phyloP scores from a whole-genome alignment of 1,140 invertebrate species.

The Calephelis nemesis region DNA sequence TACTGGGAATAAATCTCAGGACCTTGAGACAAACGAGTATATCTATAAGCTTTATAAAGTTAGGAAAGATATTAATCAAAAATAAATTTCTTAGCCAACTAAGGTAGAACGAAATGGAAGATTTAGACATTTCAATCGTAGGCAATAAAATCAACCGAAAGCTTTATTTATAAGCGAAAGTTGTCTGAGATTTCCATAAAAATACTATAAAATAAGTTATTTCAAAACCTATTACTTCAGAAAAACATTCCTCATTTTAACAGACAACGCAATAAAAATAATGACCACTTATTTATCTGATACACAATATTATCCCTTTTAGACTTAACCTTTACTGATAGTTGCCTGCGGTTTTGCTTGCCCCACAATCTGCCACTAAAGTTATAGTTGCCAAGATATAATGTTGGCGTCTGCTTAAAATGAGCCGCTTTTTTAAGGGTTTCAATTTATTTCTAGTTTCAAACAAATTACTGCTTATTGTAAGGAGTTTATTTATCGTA shows the following conservation, averaged over 20 bases:
- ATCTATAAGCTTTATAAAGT: background rate
- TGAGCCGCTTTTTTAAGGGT: no score
- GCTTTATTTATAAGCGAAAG: constrained; percentile 14
- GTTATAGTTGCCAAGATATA: no score
- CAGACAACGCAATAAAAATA: background rate
- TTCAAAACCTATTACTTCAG: background rate
- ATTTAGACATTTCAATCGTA: constrained; percentile 2
- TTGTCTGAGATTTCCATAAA: constrained; percentile 12
- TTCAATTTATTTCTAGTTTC: no score
- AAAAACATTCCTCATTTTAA: constrained; percentile 11
- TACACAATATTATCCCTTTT: background rate
- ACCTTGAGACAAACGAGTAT: no score
- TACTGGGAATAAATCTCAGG: no score
- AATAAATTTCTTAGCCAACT: background rate
- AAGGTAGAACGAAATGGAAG: background rate
- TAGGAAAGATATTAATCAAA: background rate
- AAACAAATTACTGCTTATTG: no score
- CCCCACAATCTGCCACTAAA: no score
- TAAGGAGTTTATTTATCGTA: no score
- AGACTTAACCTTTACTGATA: background rate
- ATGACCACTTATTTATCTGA: background rate
- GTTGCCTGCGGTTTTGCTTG: no score
- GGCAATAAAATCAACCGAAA: constrained; percentile 10
- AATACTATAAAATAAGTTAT: constrained; percentile 11
- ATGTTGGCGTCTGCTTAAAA: no score